Conservation (phyloP, 2,113 vertebrate species). For the Oenanthe melanoleuca region DNA sequence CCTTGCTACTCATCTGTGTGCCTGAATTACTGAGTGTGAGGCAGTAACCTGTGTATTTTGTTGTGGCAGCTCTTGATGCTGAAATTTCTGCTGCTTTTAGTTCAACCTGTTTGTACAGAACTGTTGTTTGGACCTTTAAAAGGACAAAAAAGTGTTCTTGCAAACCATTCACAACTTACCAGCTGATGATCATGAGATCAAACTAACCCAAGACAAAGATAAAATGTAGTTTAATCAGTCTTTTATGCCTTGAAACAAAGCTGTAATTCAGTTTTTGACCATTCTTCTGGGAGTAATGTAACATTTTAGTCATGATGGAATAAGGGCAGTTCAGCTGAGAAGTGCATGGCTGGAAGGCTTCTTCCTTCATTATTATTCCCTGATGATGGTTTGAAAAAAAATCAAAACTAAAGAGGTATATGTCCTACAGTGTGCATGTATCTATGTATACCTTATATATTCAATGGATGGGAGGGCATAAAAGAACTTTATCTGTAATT, state of each 20-base stretch:
- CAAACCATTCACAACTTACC: background rate
- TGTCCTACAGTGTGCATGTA: background rate
- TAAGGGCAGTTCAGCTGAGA: background rate
- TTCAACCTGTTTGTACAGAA: background rate
- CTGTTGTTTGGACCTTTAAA: background rate
- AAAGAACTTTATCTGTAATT: background rate
- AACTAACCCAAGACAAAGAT: background rate
- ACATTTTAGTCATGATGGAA: background rate
- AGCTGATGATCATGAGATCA: background rate
- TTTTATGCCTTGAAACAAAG: slow-evolving; percentile 15
- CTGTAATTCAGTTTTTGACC: background rate
- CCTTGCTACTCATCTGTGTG: background rate
- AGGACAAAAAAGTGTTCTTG: slow-evolving; percentile 1
- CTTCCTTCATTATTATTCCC: background rate
- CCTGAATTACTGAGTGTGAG: background rate
- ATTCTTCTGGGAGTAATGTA: slow-evolving; percentile 29
- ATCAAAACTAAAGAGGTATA: background rate
- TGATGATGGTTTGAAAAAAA: background rate
- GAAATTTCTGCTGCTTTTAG: background rate
- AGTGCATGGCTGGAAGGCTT: background rate
- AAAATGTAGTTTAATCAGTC: background rate
- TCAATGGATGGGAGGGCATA: slow-evolving; percentile 12
- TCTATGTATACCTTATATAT: background rate
- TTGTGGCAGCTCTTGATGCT: background rate
- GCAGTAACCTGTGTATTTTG: background rate